Percentiles rank a stretch among this genome's conserved stretches.
Evolutionary conservation across 2,113 vertebrate species (phyloP).

Genomic region (Phasianus colchicus): DNA sequence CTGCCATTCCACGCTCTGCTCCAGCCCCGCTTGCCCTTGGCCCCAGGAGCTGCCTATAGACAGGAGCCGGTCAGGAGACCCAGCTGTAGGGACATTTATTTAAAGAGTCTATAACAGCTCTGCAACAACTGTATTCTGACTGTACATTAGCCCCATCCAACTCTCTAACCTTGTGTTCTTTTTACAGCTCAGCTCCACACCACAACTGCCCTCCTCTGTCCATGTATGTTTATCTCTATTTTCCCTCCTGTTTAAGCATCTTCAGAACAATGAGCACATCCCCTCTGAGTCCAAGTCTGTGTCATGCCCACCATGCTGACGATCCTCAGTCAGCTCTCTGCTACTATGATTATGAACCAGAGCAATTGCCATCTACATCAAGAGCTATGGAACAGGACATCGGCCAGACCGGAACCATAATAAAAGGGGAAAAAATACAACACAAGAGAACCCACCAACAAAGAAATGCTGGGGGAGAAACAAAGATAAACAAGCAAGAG

Average conservation of each 20-base stretch:
- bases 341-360: neutral
- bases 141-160: accelerated
- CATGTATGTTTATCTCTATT: neutral
- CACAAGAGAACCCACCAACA: neutral
- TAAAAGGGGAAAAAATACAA: neutral
- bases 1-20: neutral
- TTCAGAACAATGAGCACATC: neutral
- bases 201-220: neutral
- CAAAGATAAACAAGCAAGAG: neutral
- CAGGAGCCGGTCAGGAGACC: neutral
- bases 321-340: neutral
- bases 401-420: neutral
- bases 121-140: neutral
- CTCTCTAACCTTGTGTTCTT: neutral
- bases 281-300: neutral
- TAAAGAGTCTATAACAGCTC: neutral
- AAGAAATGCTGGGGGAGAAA: neutral
- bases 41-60: neutral
- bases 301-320: neutral
- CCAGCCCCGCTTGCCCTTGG: neutral
- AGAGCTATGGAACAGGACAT: neutral
- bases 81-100: neutral
- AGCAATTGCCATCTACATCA: neutral
- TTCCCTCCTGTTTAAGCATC: neutral
- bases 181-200: neutral